phyloP scores from a whole-genome alignment of 2,113 vertebrate species.

The Oreamnos americanus region DNA sequence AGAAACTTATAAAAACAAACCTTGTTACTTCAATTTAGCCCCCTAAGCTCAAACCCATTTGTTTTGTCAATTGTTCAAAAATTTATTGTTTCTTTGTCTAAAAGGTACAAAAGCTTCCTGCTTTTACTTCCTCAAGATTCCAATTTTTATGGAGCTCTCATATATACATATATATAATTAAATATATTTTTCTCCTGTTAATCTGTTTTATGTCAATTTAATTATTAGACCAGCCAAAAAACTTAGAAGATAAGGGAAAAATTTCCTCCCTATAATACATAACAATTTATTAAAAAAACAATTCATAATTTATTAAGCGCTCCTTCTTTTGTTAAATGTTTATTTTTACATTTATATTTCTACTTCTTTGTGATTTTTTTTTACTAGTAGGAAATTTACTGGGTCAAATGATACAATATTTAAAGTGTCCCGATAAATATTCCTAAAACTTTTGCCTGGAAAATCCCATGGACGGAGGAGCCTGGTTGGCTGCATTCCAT shows the following conservation, averaged over 20 bases:
- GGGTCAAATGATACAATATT: background rate
- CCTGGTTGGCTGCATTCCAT: no score
- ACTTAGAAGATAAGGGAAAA: background rate
- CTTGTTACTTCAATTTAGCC: background rate
- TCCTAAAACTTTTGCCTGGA: background rate
- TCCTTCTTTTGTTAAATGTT: background rate
- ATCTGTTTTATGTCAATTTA: background rate
- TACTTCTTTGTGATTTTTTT: background rate
- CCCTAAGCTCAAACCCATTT: background rate
- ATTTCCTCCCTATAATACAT: background rate
- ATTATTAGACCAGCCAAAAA: background rate
- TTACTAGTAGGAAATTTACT: background rate
- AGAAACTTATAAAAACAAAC: background rate
- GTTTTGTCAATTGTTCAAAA: background rate
- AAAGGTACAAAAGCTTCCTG: background rate
- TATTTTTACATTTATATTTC: background rate
- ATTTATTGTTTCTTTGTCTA: background rate
- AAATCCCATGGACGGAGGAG: no score
- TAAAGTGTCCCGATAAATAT: background rate
- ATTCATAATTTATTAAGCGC: background rate
- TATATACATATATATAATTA: background rate
- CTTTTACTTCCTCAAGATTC: background rate
- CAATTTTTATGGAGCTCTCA: background rate
- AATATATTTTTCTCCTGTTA: background rate
- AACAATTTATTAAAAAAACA: background rate